Percentiles rank a stretch among this genome's conserved stretches.
phyloP scores from a whole-genome alignment of 2,113 vertebrate species.

The Argyrosomus japonicus region DNA sequence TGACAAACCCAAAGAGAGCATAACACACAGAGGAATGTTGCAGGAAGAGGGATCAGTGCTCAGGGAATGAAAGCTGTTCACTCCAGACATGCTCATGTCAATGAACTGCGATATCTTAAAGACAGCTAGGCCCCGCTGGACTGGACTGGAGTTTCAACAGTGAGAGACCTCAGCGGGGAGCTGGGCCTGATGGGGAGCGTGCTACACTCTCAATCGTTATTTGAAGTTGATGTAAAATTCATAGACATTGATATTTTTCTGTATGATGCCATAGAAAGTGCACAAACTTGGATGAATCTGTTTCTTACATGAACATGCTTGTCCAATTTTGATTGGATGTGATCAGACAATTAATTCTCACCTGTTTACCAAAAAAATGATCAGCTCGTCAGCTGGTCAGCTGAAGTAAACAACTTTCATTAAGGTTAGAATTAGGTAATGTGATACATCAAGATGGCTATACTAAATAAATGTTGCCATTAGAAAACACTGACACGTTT shows the following conservation, averaged over 20 bases:
- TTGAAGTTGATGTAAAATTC: constrained; percentile 14
- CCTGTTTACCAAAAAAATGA: not conserved
- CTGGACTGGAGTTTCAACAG: constrained; percentile 9
- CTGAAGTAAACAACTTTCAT: not conserved
- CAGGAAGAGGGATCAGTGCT: constrained; percentile 38
- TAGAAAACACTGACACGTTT: not conserved
- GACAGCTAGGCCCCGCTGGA: constrained; percentile 33
- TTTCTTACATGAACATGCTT: not conserved
- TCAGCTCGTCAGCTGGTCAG: not conserved
- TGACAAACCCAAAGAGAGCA: constrained; percentile 60
- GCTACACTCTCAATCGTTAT: not conserved
- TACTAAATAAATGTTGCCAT: not conserved
- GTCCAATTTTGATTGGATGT: not conserved
- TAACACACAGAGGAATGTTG: constrained; percentile 47
- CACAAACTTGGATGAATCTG: not conserved
- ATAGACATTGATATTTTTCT: not conserved
- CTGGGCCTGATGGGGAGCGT: not conserved
- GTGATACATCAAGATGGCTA: not conserved
- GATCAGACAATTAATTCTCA: not conserved
- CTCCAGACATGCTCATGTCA: constrained; percentile 49
- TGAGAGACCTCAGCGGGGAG: constrained; percentile 9
- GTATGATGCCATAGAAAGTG: not conserved
- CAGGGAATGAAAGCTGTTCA: constrained; percentile 45
- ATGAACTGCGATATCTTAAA: constrained; percentile 56
- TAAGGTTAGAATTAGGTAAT: not conserved